These are phyloP conservation scores for Bos javanicus DNA, from an alignment of 2,113 vertebrate genomes.

Conservation along the genomic window DNA sequence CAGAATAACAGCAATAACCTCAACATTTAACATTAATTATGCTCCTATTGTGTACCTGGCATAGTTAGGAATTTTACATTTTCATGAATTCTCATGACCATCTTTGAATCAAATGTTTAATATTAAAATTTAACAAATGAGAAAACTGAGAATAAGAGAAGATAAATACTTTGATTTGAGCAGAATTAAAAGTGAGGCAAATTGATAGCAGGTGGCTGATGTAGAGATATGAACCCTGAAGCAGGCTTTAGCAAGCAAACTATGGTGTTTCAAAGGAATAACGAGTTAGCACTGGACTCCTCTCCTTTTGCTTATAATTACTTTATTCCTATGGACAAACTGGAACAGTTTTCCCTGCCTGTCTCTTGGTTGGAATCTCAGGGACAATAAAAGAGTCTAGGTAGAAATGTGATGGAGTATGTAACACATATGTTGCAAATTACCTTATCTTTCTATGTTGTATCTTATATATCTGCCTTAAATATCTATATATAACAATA, in stretches of 20 bases:
- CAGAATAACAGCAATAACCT: not conserved
- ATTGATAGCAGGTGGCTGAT: not conserved
- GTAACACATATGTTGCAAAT: not conserved
- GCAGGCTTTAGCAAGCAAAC: not conserved
- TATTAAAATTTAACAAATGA: not conserved
- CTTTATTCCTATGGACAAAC: not conserved
- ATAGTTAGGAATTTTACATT: not conserved
- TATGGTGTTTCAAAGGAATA: not conserved
- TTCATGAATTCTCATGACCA: not conserved
- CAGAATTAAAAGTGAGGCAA: not conserved
- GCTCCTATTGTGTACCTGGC: not conserved
- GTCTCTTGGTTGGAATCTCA: not conserved
- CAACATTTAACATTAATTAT: not conserved
- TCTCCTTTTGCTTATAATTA: not conserved
- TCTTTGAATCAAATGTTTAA: not conserved
- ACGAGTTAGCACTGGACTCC: not conserved
- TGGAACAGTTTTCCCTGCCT: not conserved
- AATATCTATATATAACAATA: not conserved
- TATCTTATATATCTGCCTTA: not conserved
- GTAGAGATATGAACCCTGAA: not conserved
- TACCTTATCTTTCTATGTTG: not conserved
- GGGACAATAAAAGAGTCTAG: not conserved
- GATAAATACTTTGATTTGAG: not conserved
- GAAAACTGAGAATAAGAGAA: not conserved
- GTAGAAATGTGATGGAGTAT: not conserved